Evolutionary conservation across 2,888 invertebrate genomes (phyloP).

Genomic region (Agrypnus murinus): DNA sequence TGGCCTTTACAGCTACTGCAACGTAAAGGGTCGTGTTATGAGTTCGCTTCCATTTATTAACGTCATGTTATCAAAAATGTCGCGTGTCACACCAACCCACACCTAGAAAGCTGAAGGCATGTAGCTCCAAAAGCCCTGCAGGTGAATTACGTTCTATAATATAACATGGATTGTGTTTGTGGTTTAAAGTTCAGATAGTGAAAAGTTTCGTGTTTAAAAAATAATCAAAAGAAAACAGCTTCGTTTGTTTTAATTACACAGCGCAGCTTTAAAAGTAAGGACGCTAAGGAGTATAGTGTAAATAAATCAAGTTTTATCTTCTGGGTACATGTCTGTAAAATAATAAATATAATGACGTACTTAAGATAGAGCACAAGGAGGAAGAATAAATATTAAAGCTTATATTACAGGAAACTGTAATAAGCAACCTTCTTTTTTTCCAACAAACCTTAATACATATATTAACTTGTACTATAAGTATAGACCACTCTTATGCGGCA

Average conservation of each 20-base stretch:
- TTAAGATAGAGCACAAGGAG: too few relatives aligned
- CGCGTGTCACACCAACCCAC: constrained; percentile 19
- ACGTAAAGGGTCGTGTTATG: constrained; percentile 9
- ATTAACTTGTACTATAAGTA: too few relatives aligned
- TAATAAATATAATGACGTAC: too few relatives aligned
- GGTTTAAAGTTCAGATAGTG: background rate
- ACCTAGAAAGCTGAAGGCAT: background rate
- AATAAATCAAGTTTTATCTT: too few relatives aligned
- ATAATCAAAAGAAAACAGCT: background rate
- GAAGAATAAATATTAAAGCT: too few relatives aligned
- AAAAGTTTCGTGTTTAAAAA: background rate
- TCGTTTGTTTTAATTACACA: background rate
- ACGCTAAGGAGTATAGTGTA: too few relatives aligned
- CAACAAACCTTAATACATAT: too few relatives aligned
- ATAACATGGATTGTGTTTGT: constrained; percentile 8
- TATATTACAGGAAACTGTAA: too few relatives aligned
- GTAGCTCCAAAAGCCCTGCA: background rate
- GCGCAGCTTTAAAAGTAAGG: too few relatives aligned
- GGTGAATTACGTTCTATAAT: constrained; percentile 6
- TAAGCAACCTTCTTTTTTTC: too few relatives aligned
- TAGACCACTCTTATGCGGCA: too few relatives aligned
- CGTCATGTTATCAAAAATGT: constrained; percentile 26
- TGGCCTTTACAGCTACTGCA: background rate
- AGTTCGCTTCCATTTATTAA: constrained; percentile 24
- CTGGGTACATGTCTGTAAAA: too few relatives aligned